These are phyloP conservation scores for Brachypodius melanocephalos DNA, from an alignment of 2,113 vertebrate species.

Conservation along the genomic window DNA sequence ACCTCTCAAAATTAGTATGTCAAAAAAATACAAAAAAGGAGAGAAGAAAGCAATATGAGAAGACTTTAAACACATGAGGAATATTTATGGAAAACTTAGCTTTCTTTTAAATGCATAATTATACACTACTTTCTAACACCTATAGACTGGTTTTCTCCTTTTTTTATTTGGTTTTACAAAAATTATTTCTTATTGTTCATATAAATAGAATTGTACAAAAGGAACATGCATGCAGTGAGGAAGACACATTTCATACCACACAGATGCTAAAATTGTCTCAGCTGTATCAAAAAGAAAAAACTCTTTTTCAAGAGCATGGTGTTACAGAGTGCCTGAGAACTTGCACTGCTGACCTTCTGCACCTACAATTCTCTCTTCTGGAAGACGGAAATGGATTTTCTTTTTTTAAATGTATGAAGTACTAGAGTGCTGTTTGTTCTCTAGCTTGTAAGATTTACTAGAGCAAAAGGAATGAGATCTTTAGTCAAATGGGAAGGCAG, in stretches of 20 bases:
- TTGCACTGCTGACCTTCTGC: slow-evolving; percentile 20
- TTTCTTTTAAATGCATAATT: neutral
- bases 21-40: neutral
- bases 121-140: neutral
- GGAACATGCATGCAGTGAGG: neutral
- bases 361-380: slow-evolving; percentile 33
- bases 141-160: neutral
- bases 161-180: neutral
- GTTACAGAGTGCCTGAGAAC: slow-evolving; percentile 15
- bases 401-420: slow-evolving; percentile 20
- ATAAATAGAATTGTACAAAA: neutral
- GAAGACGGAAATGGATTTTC: slow-evolving; percentile 59
- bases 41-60: neutral
- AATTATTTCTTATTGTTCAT: neutral
- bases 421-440: neutral
- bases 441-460: slow-evolving; percentile 30
- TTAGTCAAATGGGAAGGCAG: slow-evolving; percentile 46
- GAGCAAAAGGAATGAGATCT: slow-evolving; percentile 65
- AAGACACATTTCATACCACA: neutral
- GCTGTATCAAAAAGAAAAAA: neutral
- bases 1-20: neutral
- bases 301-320: neutral
- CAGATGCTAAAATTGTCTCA: neutral
- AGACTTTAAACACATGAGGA: neutral
- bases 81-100: neutral